A percentile compares a stretch with the other conserved stretches of the same genome.
These are phyloP conservation scores for Acanthacorydalis orientalis DNA, from an alignment of 2,888 invertebrate species.

Conservation along the genomic window DNA sequence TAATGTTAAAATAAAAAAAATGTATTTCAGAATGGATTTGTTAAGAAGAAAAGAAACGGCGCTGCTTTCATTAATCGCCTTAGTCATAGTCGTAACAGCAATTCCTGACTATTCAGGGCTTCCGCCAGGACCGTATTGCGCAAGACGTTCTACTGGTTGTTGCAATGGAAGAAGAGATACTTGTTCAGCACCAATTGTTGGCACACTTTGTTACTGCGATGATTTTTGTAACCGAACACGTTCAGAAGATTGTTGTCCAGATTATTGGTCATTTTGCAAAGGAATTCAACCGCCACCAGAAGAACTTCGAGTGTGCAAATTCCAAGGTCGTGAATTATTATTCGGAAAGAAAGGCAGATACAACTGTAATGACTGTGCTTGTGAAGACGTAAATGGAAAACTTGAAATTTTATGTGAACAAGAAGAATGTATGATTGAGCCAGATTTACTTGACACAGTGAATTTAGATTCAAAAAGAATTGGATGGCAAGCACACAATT, in stretches of 20 bases:
- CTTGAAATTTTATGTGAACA: constrained; percentile 46
- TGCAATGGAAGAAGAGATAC: constrained; percentile 61
- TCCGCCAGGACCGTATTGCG: constrained; percentile 42
- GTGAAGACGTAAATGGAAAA: constrained; percentile 22
- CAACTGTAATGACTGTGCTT: constrained; percentile 59
- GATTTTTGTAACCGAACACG: constrained; percentile 66
- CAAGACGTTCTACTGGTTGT: constrained; percentile 33
- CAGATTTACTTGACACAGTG: constrained; percentile 47
- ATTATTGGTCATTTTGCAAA: constrained; percentile 61
- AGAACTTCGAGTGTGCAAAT: constrained; percentile 28
- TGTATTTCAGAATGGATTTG: no score
- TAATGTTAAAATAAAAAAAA: no score
- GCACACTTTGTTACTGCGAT: constrained; percentile 87
- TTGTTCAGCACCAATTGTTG: constrained; percentile 57
- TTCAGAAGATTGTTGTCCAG: constrained; percentile 82
- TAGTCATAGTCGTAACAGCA: constrained; percentile 7
- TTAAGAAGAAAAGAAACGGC: no score
- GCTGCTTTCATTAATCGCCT: neutral
- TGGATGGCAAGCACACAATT: constrained; percentile 70
- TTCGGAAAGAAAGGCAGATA: constrained; percentile 33
- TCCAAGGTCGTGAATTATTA: constrained; percentile 33
- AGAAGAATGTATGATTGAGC: constrained; percentile 59
- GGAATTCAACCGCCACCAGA: constrained; percentile 22
- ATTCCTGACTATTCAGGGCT: constrained; percentile 27
- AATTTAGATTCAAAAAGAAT: constrained; percentile 32